Percentiles rank a stretch among this genome's conserved stretches.
phyloP scores from a whole-genome alignment of 23 tunicate species.

The Phallusia fumigata region DNA sequence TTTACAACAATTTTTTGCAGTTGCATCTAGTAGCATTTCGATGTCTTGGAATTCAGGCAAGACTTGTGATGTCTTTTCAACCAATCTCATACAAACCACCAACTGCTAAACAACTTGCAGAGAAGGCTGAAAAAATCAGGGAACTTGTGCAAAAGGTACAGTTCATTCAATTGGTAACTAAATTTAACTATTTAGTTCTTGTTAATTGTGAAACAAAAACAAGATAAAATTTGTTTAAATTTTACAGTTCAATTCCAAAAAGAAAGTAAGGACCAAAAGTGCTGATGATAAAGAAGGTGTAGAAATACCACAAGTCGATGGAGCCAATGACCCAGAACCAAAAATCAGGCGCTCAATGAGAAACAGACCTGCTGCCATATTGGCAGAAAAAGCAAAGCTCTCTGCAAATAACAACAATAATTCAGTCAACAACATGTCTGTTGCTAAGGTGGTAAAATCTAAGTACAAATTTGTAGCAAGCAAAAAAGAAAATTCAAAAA shows the following conservation, averaged over 20 bases:
- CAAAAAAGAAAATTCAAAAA: too few relatives aligned
- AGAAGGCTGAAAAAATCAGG: neutral
- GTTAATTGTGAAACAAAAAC: too few relatives aligned
- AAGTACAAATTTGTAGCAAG: neutral
- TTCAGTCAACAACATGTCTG: neutral
- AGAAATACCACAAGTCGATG: neutral
- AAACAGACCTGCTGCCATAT: neutral
- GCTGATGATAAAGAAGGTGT: neutral
- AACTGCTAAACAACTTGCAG: slow-evolving; percentile 55
- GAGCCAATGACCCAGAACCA: neutral
- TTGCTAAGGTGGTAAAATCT: neutral
- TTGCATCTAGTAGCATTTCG: slow-evolving; percentile 29
- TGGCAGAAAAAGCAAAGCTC: neutral
- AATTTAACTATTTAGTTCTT: too few relatives aligned
- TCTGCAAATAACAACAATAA: neutral
- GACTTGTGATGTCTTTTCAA: slow-evolving; percentile 64
- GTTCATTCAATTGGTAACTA: too few relatives aligned
- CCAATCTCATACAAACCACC: slow-evolving; percentile 53
- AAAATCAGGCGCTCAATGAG: neutral
- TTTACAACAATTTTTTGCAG: too few relatives aligned
- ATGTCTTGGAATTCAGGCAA: slow-evolving; percentile 39
- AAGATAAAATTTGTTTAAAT: too few relatives aligned
- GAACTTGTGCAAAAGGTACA: neutral
- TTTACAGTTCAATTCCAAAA: too few relatives aligned
- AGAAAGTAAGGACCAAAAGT: too few relatives aligned